Conservation (phyloP, 2,888 invertebrate genomes). For the Cybosia mesomella region DNA sequence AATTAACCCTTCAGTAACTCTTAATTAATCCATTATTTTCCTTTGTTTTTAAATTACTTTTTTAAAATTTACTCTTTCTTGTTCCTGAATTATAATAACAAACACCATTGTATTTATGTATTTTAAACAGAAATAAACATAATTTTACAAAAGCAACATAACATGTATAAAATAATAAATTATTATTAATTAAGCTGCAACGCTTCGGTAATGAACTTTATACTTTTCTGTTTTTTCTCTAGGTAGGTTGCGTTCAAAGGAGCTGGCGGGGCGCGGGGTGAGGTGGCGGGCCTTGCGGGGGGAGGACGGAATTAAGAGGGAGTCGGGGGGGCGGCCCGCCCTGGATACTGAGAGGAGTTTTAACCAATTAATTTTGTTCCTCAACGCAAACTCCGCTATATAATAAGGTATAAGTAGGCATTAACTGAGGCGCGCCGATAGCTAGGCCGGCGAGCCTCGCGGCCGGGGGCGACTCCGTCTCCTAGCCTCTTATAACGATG, state of each 20-base stretch:
- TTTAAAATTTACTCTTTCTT: too few relatives aligned
- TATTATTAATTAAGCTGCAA: constrained; percentile 82
- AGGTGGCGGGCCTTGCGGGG: constrained; percentile 63
- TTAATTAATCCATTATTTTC: background rate
- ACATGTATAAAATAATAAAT: constrained; percentile 23
- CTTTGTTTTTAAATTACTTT: too few relatives aligned
- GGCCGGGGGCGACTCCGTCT: constrained; percentile 79
- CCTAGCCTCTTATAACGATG: constrained; percentile 84
- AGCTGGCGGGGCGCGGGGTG: constrained; percentile 76
- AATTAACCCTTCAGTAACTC: background rate
- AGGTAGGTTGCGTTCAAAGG: constrained; percentile 87
- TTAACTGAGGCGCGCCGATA: constrained; percentile 86
- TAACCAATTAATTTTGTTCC: constrained; percentile 88
- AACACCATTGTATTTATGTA: background rate
- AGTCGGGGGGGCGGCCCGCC: constrained; percentile 79
- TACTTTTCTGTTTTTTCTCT: constrained; percentile 87
- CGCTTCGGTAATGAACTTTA: constrained; percentile 77
- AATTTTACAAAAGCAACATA: background rate
- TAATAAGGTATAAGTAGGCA: constrained; percentile 87
- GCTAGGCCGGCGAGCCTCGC: constrained; percentile 65
- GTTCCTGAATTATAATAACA: too few relatives aligned
- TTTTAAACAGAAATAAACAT: background rate
- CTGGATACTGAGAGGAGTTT: constrained; percentile 88
- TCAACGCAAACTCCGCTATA: constrained; percentile 88
- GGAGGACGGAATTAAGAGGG: constrained; percentile 81